Base-by-base conservation (phyloP, 2,888 invertebrate species). In the Trichopoda pennipes region DNA sequence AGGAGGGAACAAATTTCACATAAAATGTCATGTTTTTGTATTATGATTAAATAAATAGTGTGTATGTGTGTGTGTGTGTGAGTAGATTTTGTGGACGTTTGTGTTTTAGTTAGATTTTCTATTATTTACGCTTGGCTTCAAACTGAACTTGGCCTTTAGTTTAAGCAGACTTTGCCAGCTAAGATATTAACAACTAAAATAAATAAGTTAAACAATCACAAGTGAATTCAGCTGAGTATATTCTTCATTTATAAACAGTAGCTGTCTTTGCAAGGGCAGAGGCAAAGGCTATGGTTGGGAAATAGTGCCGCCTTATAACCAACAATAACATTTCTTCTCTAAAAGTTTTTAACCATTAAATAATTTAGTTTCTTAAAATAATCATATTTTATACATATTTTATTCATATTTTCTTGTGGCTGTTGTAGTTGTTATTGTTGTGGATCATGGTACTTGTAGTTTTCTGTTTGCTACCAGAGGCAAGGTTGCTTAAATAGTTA, bases 111-210 rank as follows among this genome's bases (percentile, higher is more conserved):
- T 64, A 47, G 2, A 66, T 63, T 77, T 77, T 23, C 35, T 51
- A 73, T 77, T 73, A 77, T 81, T 77, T 81, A 77, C 77, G 81
- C 77, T 81, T 81, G 73, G 77, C 19, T 81, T 73, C 63, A 77
- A 77, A 63, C 58, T 74, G 77, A 81, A 77, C 81, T 81, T 81
- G 81, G 81, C 81, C 81, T 74, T 77, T 77, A 81, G 77, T 81
- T 61, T 61, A 14, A n/a, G 12, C 2, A 77, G 23, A 55, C 63
- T 77, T 55, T 55, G 42, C 49, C 7, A 69, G 49, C 51, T 21
- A 60, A 76, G 61, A 23, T 44, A 69, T 47, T 53, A 69, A 49
- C 51, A 42, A 16, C 8, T 42, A 35, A 14, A 64, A 64, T 28
- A 60, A 66, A 75, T 49, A 74, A 66, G 55, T 63, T 55, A 44